Evolutionary conservation across 2,797 vertebrate genomes (phyloP).

Genomic region (Gobio occitaniae): DNA sequence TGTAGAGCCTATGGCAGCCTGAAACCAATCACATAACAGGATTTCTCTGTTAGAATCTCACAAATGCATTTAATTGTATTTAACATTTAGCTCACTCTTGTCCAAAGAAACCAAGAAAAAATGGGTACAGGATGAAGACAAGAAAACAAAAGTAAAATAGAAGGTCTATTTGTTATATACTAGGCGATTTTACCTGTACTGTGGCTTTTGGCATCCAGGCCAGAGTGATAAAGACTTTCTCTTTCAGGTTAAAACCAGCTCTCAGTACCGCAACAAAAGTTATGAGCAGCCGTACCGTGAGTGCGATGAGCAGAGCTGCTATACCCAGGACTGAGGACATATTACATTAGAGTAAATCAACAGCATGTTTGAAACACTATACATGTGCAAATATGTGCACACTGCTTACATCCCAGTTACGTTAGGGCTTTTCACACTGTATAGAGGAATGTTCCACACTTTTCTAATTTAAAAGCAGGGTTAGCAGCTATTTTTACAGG

Average conservation of each 20-base stretch:
- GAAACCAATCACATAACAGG: background rate
- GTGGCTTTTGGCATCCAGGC: constrained; percentile 99
- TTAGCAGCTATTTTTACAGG: no score
- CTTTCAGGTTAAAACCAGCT: constrained; percentile 88
- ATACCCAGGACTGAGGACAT: constrained; percentile 84
- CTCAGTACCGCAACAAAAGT: constrained; percentile 89
- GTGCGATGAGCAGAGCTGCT: constrained; percentile 81
- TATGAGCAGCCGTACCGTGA: constrained; percentile 82
- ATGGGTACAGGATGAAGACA: background rate
- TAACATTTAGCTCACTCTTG: background rate
- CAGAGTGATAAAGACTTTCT: constrained; percentile 93
- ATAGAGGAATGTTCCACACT: no score
- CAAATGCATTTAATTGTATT: background rate
- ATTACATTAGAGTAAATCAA: background rate
- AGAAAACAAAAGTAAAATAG: background rate
- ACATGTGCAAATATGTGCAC: background rate
- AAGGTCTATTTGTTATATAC: background rate
- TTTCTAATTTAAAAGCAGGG: no score
- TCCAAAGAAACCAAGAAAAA: background rate
- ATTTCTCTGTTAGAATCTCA: background rate
- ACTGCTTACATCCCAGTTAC: background rate
- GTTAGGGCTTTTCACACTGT: background rate
- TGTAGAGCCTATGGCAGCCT: constrained; percentile 97
- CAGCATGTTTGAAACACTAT: background rate
- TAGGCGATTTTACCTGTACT: constrained; percentile 83